Conservation (phyloP, 2,113 vertebrate genomes). For the Eonycteris spelaea region DNA sequence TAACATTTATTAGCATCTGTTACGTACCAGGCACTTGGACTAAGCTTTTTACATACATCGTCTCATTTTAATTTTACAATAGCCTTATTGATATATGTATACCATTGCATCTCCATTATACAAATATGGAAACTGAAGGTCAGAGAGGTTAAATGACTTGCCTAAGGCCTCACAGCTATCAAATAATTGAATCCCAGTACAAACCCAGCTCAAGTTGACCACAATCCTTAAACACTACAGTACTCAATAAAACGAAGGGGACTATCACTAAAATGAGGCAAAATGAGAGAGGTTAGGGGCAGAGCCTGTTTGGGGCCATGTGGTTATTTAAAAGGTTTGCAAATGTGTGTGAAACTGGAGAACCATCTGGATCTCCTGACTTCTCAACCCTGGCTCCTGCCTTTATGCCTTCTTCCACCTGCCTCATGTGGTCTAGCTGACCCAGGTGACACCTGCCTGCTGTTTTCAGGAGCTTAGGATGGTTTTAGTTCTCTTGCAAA, state of each 20-base stretch:
- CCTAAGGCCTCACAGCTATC: background rate
- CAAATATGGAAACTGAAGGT: background rate
- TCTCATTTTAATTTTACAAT: background rate
- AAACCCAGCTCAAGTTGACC: background rate
- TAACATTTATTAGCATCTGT: background rate
- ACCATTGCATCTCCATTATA: background rate
- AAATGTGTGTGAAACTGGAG: background rate
- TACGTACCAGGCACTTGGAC: background rate
- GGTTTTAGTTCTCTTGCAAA: background rate
- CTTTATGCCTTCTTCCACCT: background rate
- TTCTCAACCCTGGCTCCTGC: background rate
- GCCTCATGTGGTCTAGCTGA: background rate
- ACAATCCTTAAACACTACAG: background rate
- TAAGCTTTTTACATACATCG: background rate
- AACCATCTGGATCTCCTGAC: background rate
- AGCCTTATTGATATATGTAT: background rate
- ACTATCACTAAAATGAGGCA: background rate
- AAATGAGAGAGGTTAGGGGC: background rate
- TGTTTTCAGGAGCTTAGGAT: slow-evolving; percentile 1
- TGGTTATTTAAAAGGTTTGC: background rate
- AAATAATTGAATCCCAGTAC: background rate
- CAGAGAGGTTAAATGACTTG: background rate
- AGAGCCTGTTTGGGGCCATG: background rate
- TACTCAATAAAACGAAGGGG: background rate
- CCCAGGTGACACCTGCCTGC: background rate